A percentile compares a stretch with the other conserved stretches of the same genome.
Conservation (phyloP, 23 tunicate species). For the Aplidium turbinatum region DNA sequence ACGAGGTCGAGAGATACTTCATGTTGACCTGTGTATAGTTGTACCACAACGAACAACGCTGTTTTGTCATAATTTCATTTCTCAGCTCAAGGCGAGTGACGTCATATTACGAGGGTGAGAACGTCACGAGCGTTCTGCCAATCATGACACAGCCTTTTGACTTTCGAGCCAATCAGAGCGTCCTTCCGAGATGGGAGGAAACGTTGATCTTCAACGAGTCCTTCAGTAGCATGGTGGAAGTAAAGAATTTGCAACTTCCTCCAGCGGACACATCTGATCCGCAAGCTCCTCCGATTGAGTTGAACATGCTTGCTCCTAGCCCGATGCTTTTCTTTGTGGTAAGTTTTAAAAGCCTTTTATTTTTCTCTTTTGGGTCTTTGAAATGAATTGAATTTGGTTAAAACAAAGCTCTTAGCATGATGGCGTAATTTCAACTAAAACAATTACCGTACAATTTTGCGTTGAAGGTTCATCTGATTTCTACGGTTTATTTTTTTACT, state of each 20-base stretch:
- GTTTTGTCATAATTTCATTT: too few species aligned
- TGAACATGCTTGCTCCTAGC: constrained; percentile 33
- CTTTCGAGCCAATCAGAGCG: constrained; percentile 71
- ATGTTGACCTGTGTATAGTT: too few species aligned
- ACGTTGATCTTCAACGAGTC: constrained; percentile 78
- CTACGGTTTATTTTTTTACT: too few species aligned
- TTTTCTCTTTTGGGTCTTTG: constrained; percentile 4
- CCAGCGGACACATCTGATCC: constrained; percentile 15
- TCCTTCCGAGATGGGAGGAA: constrained; percentile 92
- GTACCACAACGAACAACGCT: too few species aligned
- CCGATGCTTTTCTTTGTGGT: constrained; percentile 92
- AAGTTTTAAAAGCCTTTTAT: constrained; percentile 5
- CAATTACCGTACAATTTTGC: too few species aligned
- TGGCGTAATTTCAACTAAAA: too few species aligned
- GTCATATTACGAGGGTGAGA: constrained; percentile 78
- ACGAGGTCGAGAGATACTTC: too few species aligned
- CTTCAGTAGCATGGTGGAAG: constrained; percentile 38
- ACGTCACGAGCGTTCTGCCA: constrained; percentile 62
- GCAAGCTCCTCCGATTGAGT: constrained; percentile 24
- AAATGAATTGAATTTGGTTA: neutral
- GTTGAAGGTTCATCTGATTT: too few species aligned
- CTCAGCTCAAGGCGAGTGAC: constrained; percentile 76
- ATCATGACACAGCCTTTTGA: constrained; percentile 91
- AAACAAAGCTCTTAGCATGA: too few species aligned
- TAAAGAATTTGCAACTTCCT: constrained; percentile 5